A percentile compares a stretch with the other conserved stretches of the same genome.
These are phyloP conservation scores for Eueides isabella DNA, from an alignment of 1,140 invertebrate genomes.

Conservation along the genomic window DNA sequence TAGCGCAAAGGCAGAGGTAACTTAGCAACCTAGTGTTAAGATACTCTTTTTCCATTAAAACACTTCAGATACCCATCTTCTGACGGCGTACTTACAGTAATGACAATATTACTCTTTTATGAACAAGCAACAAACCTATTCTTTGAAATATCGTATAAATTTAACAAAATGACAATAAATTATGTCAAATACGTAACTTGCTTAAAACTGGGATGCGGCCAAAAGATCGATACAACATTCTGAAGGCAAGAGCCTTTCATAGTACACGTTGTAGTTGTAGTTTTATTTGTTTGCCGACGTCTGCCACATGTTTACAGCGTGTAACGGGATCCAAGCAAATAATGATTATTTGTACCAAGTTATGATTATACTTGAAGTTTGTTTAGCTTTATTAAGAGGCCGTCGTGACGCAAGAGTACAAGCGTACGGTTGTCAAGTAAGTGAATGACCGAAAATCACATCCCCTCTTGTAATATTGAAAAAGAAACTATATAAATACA, in stretches of 20 bases:
- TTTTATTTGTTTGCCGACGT: not conserved
- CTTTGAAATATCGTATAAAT: not conserved
- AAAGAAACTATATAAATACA: too few species aligned
- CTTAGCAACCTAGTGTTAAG: too few species aligned
- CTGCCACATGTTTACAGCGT: constrained; percentile 1
- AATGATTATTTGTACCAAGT: not conserved
- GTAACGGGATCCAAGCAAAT: not conserved
- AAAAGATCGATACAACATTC: constrained; percentile 3
- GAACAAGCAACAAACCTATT: not conserved
- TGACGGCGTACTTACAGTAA: too few species aligned
- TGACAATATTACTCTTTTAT: too few species aligned
- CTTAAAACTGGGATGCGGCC: not conserved
- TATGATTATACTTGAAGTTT: not conserved
- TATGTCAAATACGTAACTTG: not conserved
- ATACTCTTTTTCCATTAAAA: too few species aligned
- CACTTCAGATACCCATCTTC: too few species aligned
- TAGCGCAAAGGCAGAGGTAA: too few species aligned
- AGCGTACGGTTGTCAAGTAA: too few species aligned
- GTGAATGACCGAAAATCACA: too few species aligned
- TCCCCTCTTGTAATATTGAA: too few species aligned
- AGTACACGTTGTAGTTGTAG: constrained; percentile 7
- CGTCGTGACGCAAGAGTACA: too few species aligned
- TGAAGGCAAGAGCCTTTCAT: not conserved
- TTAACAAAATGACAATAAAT: not conserved
- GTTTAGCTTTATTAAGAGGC: not conserved